Conservation (phyloP, 2,113 vertebrate species). For the Gopherus flavomarginatus region DNA sequence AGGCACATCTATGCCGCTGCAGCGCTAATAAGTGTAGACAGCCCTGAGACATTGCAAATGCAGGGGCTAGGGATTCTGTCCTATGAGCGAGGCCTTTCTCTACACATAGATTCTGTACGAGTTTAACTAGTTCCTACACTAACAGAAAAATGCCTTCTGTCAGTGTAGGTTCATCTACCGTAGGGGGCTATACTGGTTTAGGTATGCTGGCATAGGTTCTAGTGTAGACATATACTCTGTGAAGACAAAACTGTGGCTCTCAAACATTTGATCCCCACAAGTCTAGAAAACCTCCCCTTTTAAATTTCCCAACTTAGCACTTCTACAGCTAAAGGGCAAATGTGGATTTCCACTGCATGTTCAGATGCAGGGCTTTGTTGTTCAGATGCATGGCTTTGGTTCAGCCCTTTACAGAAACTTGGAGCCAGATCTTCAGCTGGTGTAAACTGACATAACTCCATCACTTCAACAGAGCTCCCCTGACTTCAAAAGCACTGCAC, state of each 20-base stretch:
- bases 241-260: slow-evolving; percentile 25
- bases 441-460: not conserved
- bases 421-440: not conserved
- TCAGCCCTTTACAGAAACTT: not conserved
- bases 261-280: slow-evolving; percentile 11
- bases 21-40: not conserved
- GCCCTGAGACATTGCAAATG: not conserved
- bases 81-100: accelerated
- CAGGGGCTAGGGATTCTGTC: not conserved
- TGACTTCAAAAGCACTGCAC: not conserved
- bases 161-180: not conserved
- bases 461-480: not conserved
- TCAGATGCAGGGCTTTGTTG: not conserved
- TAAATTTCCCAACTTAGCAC: not conserved
- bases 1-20: not conserved
- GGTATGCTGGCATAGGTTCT: not conserved
- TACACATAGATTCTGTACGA: not conserved
- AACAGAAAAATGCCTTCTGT: not conserved
- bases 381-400: not conserved
- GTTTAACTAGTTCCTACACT: not conserved
- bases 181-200: not conserved
- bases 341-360: not conserved
- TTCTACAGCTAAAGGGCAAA: not conserved
- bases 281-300: not conserved
- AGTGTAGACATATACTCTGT: not conserved